phyloP scores from a whole-genome alignment of 2,113 vertebrate genomes.

The Oenanthe melanoleuca region DNA sequence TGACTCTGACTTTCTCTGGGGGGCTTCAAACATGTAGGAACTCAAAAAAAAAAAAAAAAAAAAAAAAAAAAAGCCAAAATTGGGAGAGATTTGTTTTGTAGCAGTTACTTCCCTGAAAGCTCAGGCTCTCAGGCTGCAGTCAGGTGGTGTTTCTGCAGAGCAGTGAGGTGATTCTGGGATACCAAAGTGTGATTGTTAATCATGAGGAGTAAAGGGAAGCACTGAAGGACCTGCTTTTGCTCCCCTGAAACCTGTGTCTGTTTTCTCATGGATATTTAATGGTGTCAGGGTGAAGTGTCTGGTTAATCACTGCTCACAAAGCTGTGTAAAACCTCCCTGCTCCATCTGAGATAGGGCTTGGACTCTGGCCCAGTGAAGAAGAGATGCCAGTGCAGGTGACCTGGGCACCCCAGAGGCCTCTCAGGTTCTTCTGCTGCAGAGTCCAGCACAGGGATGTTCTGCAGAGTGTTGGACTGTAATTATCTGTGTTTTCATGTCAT shows the following conservation, averaged over 20 bases:
- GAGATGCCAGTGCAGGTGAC: background rate
- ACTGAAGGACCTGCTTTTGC: background rate
- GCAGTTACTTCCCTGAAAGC: background rate
- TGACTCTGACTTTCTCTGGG: background rate
- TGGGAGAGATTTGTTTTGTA: background rate
- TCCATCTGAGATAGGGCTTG: background rate
- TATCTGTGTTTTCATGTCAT: background rate
- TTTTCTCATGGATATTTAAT: background rate
- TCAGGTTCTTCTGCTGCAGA: background rate
- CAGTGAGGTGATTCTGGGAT: fast-evolving
- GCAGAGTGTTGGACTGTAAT: background rate
- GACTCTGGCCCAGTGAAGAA: background rate
- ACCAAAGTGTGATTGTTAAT: background rate
- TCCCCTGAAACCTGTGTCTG: background rate
- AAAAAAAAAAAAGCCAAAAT: too few species aligned
- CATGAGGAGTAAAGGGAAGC: too few species aligned
- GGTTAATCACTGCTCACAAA: background rate
- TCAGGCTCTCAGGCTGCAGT: background rate
- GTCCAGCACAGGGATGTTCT: background rate
- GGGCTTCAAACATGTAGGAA: background rate
- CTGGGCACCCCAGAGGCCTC: background rate
- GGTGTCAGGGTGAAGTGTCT: background rate
- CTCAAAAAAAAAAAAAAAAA: fast-evolving
- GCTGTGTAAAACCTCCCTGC: background rate
- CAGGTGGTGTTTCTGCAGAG: background rate